Percentiles rank a stretch among this genome's conserved stretches.
phyloP scores from a whole-genome alignment of 2,113 vertebrate genomes.

The Mormyrus iriodes region DNA sequence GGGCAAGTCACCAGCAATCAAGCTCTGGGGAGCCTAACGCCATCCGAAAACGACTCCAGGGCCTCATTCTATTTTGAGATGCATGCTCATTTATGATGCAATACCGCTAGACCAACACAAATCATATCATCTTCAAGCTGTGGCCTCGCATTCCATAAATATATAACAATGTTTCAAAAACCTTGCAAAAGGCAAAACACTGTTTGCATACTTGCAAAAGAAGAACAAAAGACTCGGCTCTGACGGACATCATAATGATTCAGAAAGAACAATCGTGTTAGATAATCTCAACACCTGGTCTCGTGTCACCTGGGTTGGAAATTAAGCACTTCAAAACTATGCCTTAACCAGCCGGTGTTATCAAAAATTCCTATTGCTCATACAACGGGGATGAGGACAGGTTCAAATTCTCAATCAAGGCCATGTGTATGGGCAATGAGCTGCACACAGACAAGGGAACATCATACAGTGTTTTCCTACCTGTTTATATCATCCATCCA shows the following conservation, averaged over 20 bases:
- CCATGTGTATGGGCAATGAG: background rate
- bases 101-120: background rate
- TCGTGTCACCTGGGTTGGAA: background rate
- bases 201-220: background rate
- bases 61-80: background rate
- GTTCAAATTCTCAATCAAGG: background rate
- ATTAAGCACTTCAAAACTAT: background rate
- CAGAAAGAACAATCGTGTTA: background rate
- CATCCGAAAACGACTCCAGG: background rate
- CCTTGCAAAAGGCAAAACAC: background rate
- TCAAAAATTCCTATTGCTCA: background rate
- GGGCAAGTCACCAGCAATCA: conserved; percentile 7
- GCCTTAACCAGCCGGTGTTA: background rate
- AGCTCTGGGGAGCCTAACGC: background rate
- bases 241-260: background rate
- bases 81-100: background rate
- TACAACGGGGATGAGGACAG: background rate
- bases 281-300: background rate
- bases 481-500: conserved; percentile 4
- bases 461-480: background rate
- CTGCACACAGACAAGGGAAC: background rate
- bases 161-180: background rate
- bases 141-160: background rate
- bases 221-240: background rate
- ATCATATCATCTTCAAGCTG: background rate